Evolutionary conservation across 2,797 vertebrate genomes (phyloP), one percentile per base, ranked within the genome.

Genomic region (Sphaeramia orbicularis): DNA sequence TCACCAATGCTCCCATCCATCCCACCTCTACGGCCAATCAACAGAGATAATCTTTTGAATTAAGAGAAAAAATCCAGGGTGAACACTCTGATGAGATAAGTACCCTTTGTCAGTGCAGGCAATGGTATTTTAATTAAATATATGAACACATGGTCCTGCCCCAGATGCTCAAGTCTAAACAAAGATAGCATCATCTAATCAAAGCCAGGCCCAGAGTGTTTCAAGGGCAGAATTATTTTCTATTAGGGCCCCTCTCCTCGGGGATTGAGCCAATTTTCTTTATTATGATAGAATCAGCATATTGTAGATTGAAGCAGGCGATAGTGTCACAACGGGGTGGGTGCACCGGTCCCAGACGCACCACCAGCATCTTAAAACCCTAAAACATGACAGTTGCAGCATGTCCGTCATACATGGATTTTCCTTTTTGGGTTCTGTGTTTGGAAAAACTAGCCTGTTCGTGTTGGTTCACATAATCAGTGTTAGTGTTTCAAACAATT

Each of bases 201-300:
- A 95, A 93, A 95, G 88, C 74, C 81, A 60, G 81, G 74, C 91
- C 91, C 89, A 83, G 93, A 95, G 88, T 91, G 86, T 93, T 95
- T 96, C 95, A 96, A 96, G 95, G 96, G 93, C 94, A 95, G 91
- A 93, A 92, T 91, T 92, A 93, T 95, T 92, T 92, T 94, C 92
- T 93, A 91, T 93, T 95, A 90, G 86, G 91, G 90, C 90, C 93
- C 94, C 68, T 88, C 79, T 88, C 95, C 93, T 93, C 74, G 77
- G 94, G 94, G 95, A 95, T 93, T 90, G 90, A 95, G 93, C 83
- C 94, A 96, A 95, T 96, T 96, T 95, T 95, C 94, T 94, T 91
- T 93, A 94, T 95, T 94, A 95, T 94, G 96, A 96, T 96, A 93
- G 93, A 95, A 96, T 96, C 95, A 96, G 94, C 93, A 95, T 95